phyloP scores from a whole-genome alignment of 2,888 invertebrate genomes.

The Drosophila quinaria region DNA sequence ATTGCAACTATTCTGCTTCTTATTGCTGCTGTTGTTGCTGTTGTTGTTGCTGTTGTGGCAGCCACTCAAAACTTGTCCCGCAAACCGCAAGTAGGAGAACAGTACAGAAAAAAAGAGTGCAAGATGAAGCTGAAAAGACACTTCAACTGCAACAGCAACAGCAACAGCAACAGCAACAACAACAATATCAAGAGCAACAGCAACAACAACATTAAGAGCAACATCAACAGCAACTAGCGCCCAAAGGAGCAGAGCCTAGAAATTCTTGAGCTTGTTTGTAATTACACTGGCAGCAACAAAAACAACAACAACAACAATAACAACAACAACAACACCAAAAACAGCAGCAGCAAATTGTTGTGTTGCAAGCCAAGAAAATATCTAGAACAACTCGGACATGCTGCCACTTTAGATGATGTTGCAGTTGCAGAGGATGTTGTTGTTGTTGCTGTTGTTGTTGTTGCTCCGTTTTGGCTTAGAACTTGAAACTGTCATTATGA shows the following conservation, averaged over 20 bases:
- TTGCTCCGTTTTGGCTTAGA: constrained; percentile 77
- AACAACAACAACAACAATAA: constrained; percentile 27
- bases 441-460: constrained; percentile 18
- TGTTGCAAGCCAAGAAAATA: constrained; percentile 58
- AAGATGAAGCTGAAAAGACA: constrained; percentile 38
- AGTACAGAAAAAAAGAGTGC: constrained; percentile 17
- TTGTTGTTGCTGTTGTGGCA: constrained; percentile 36
- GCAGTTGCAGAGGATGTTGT: constrained; percentile 54
- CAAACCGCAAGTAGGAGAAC: constrained; percentile 24
- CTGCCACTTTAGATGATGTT: constrained; percentile 68
- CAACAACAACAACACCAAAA: constrained; percentile 45
- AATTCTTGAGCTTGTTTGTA: constrained; percentile 77
- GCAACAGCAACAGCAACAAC: constrained; percentile 27
- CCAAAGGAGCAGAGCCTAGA: constrained; percentile 76
- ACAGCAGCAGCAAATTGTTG: constrained; percentile 56
- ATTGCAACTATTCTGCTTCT: constrained; percentile 16
- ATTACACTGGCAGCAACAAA: constrained; percentile 61
- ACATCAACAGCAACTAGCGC: constrained; percentile 59
- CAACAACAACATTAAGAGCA: constrained; percentile 17
- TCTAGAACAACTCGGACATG: constrained; percentile 79
- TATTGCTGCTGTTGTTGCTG: constrained; percentile 5
- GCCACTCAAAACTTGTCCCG: constrained; percentile 67
- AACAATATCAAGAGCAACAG: constrained; percentile 5
- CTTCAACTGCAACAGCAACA: constrained; percentile 41
- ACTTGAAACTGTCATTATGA: constrained; percentile 81